These are phyloP conservation scores for Pygoscelis antarcticus DNA, from an alignment of 2,113 vertebrate species.

Conservation along the genomic window DNA sequence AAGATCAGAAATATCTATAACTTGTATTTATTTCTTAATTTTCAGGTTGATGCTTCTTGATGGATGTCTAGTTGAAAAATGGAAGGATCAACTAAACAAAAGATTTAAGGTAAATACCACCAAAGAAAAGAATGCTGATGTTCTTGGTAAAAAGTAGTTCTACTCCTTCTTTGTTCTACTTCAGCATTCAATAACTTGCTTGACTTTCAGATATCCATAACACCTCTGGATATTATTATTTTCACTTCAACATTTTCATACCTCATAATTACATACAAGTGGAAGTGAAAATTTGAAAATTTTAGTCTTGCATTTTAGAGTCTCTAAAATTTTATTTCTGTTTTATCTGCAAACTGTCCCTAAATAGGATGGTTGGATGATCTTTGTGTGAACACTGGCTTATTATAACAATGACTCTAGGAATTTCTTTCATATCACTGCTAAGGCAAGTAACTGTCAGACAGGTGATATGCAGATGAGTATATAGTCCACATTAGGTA, in stretches of 20 bases:
- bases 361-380: background rate
- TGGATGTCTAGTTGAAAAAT: constrained; percentile 83
- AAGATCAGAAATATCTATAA: background rate
- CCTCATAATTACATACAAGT: background rate
- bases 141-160: background rate
- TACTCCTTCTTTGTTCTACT: background rate
- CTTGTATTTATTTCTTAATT: background rate
- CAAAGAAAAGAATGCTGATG: background rate
- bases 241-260: background rate
- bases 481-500: background rate
- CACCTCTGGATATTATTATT: background rate
- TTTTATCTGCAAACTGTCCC: background rate
- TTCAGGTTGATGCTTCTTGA: constrained; percentile 85
- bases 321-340: background rate
- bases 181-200: background rate
- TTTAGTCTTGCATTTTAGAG: background rate
- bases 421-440: background rate
- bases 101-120: constrained; percentile 77
- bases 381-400: background rate
- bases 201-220: background rate
- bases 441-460: background rate
- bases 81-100: constrained; percentile 81
- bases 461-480: background rate
- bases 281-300: background rate
- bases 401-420: background rate